Evolutionary conservation across 2,113 vertebrate species (phyloP).

Genomic region (Dermatemys mawii): DNA sequence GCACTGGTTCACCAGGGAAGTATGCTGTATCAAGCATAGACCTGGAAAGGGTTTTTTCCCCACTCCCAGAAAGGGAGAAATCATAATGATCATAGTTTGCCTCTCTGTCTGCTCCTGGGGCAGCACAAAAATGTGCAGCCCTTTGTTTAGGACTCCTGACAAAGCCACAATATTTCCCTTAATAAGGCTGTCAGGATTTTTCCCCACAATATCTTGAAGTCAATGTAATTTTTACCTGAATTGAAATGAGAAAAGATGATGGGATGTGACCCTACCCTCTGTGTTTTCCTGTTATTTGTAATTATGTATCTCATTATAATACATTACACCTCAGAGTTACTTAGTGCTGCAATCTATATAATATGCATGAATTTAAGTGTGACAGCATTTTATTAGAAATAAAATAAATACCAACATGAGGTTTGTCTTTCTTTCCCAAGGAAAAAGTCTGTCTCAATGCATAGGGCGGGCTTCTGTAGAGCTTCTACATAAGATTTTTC

Average conservation of each 20-base stretch:
- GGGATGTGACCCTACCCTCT: not conserved
- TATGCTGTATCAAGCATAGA: not conserved
- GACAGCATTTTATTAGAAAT: not conserved
- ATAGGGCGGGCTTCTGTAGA: not conserved
- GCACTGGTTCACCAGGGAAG: not conserved
- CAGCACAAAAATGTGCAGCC: not conserved
- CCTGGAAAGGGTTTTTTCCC: not conserved
- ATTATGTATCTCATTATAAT: not conserved
- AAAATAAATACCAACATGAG: not conserved
- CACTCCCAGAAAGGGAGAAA: not conserved
- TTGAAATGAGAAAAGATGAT: not conserved
- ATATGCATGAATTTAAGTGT: not conserved
- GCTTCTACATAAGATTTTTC: not conserved
- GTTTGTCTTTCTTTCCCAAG: not conserved
- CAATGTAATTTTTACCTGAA: not conserved
- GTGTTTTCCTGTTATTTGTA: not conserved
- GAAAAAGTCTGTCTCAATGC: not conserved
- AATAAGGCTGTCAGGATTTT: not conserved
- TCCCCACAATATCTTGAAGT: not conserved
- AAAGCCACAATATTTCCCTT: not conserved
- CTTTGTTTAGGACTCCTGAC: not conserved
- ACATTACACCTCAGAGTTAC: not conserved
- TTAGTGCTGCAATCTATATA: not conserved
- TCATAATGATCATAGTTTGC: not conserved
- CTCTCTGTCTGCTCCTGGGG: not conserved